These are phyloP conservation scores for Himalopsyche tibetana DNA, from an alignment of 2,888 invertebrate species.

Conservation along the genomic window DNA sequence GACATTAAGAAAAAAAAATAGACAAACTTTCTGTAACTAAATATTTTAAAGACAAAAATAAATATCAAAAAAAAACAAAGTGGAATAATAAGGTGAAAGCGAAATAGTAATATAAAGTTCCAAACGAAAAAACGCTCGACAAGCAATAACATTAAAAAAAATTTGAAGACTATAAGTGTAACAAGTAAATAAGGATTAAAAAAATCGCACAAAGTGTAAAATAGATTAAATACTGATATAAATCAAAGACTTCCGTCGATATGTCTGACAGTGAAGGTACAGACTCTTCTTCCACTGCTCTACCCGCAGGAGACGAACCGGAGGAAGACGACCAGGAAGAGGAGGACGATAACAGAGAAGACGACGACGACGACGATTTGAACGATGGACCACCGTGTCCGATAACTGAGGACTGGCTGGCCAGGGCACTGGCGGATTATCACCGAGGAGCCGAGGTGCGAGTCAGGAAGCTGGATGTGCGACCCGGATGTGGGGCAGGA, in stretches of 20 bases:
- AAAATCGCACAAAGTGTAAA: too few species aligned
- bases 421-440: constrained; percentile 72
- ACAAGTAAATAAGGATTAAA: too few species aligned
- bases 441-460: constrained; percentile 70
- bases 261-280: constrained; percentile 63
- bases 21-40: too few species aligned
- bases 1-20: too few species aligned
- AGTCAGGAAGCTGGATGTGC: constrained; percentile 67
- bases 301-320: constrained; percentile 48
- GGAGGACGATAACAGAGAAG: constrained; percentile 15
- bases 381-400: constrained; percentile 69
- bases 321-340: constrained; percentile 47
- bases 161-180: too few species aligned
- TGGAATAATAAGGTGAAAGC: too few species aligned
- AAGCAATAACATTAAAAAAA: too few species aligned
- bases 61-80: too few species aligned
- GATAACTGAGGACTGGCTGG: constrained; percentile 73
- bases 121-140: too few species aligned
- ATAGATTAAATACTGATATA: not conserved
- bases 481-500: constrained; percentile 80
- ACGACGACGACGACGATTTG: constrained; percentile 18
- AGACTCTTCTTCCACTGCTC: constrained; percentile 51
- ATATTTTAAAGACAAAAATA: too few species aligned
- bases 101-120: too few species aligned
- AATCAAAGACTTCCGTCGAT: not conserved